Evolutionary conservation across 2,113 vertebrate genomes (phyloP), one percentile per base, ranked within the genome.

Genomic region (Sinocyclocheilus rhinocerous): DNA sequence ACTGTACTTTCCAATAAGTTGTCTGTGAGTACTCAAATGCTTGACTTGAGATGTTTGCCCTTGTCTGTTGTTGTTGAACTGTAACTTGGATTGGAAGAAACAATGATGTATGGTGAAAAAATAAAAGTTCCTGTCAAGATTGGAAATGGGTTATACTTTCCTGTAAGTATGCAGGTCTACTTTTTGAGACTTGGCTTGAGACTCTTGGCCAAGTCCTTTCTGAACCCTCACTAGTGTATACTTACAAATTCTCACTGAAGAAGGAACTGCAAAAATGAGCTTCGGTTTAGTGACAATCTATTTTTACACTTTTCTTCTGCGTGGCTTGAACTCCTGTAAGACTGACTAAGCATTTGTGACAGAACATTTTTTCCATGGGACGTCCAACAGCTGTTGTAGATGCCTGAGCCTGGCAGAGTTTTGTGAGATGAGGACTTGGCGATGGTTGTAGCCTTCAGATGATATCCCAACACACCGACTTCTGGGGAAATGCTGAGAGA

Each of bases 331-430:
- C 26, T 69, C n/a, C 57, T 63, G 59, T 75, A 45, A 89, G 69
- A 69, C 1, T 70, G 82, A 79, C 59, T 77, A 76, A 24, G 50
- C 67, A 82, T 79, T 79, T 29, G 70, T 33, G 76, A 65, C 55
- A 33, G 48, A 86, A 75, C 4, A 4, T 10, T 36, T 22, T 36
- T 6, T 48, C 4, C 81, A n/a, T 67, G 42, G 55, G 69, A 63
- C 77, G 79, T 91, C 87, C 76, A 90, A 88, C 88, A 84, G 79
- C 80, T 61, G 80, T 52, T 81, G 42, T 83, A 67, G 82, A 86
- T 67, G 77, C 45, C 18, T 76, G n/a, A 36, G 12, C 18, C 33
- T 69, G 45, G 61, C 24, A 24, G 57, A 36, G n/a, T 55, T 63
- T 29, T 57, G 61, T 84, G 42, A 83, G 85, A 75, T 48, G 85